Percentiles rank a stretch among this genome's conserved stretches.
phyloP scores from a whole-genome alignment of 2,113 vertebrate genomes.

The Sitta europaea region DNA sequence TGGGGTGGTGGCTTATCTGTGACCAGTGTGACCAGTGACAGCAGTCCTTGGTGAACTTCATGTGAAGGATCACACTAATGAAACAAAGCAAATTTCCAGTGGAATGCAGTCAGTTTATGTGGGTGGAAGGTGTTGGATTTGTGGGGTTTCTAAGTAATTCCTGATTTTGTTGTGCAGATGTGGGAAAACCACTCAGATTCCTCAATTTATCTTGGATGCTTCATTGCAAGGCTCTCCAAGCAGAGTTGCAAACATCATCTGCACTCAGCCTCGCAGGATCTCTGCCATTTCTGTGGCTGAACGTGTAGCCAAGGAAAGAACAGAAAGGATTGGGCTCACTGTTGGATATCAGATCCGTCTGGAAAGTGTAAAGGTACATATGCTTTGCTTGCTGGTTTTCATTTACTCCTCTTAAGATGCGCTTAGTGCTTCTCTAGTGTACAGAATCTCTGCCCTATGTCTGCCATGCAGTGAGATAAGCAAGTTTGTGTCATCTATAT shows the following conservation, averaged over 20 bases:
- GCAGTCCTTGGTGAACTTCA: not conserved
- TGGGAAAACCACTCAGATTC: constrained; percentile 97
- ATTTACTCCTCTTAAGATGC: not conserved
- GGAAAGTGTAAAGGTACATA: constrained; percentile 86
- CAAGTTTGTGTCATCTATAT: not conserved
- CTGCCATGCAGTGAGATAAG: not conserved
- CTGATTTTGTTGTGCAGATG: constrained; percentile 76
- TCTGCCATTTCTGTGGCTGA: constrained; percentile 94
- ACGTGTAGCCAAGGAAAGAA: constrained; percentile 90
- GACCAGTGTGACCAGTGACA: not conserved
- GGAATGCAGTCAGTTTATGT: not conserved
- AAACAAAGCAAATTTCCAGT: not conserved
- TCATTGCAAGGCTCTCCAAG: constrained; percentile 76
- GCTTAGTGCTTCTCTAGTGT: not conserved
- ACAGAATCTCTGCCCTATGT: not conserved
- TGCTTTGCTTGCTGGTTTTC: not conserved
- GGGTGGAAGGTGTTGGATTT: not conserved
- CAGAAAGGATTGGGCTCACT: constrained; percentile 84
- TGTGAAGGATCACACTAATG: not conserved
- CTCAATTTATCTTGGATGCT: constrained; percentile 93
- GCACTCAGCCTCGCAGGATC: constrained; percentile 95
- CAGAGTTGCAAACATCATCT: constrained; percentile 89
- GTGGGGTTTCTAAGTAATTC: not conserved
- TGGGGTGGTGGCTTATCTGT: not conserved
- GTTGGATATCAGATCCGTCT: constrained; percentile 97